These are phyloP conservation scores for Epizoanthus fatuus DNA, from an alignment of 92 coral and sea anemone species.

Conservation along the genomic window DNA sequence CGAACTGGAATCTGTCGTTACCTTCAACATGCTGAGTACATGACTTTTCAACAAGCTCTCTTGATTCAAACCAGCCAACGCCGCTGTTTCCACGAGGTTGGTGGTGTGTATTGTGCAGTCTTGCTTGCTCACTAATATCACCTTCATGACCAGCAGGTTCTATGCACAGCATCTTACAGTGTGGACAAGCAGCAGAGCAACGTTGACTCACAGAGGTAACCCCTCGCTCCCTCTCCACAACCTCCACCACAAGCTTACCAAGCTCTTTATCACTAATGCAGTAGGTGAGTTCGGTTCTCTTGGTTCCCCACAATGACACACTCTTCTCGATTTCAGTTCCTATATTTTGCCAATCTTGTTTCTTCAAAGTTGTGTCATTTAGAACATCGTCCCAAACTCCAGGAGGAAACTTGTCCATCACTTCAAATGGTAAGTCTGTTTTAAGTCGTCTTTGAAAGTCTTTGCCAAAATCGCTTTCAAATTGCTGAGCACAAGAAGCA, in stretches of 20 bases:
- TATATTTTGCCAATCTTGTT: background rate
- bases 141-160: background rate
- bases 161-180: background rate
- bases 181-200: background rate
- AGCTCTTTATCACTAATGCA: background rate
- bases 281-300: background rate
- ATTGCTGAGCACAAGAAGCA: background rate
- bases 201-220: background rate
- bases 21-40: background rate
- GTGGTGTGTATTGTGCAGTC: background rate
- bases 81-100: background rate
- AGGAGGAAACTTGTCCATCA: background rate
- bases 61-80: background rate
- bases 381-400: background rate
- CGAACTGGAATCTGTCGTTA: background rate
- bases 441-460: background rate
- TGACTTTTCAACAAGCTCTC: background rate
- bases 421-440: background rate
- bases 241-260: background rate
- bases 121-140: background rate
- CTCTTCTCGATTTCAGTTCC: background rate
- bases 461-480: background rate
- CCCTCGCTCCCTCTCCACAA: background rate
- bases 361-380: background rate
- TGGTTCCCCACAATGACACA: background rate